Base-by-base conservation (phyloP, 2,113 vertebrate genomes). In the Protobothrops flavoviridis region DNA sequence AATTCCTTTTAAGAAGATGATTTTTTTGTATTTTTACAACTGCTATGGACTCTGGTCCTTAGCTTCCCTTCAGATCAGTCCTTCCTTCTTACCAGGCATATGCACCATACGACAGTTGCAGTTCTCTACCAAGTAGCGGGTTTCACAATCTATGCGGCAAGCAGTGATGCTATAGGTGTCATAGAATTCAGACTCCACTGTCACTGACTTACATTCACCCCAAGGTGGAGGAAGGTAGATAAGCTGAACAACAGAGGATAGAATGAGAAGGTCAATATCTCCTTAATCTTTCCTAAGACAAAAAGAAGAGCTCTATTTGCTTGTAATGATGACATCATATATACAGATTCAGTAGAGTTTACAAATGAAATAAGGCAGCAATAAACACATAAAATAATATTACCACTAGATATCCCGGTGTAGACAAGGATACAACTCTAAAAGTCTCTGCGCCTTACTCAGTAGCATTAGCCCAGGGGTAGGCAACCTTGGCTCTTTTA, bases 41-140 rank as follows among this genome's bases (percentile, higher is more conserved):
- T 45, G 1, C 24, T 61, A 26, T 29, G 43, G 33, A 43, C 17
- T 81, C 33, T 7, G 33, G 33, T 55, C 56, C 39, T 12, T 87
- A 59, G 9, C 45, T 21, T 87, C 39, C 55, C 15, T 26, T 26
- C 5, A 20, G 43, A 3, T 74, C 92, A 11, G 3, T 0, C 56
- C 21, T 53, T 61, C 88, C 23, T 1, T 43, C 97, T 97, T 97
- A 99, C 99, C 99, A 24, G 99, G 99, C 99, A 99, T 99, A 95
- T 99, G 99, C 52, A 99, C 99, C 99, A 99, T 99, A 95, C 99
- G 98, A 95, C 99, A 99, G 98, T 99, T 99, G 97, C 99, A 99
- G 98, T 99, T 99, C 97, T 99, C 99, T 97, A 99, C 99, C 97
- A 99, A 97, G 97, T 99, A 99, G 0, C 99, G 98, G 0, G 99